Evolutionary conservation across 1,140 invertebrate species (phyloP).

Genomic region (Cotesia vestalis): DNA sequence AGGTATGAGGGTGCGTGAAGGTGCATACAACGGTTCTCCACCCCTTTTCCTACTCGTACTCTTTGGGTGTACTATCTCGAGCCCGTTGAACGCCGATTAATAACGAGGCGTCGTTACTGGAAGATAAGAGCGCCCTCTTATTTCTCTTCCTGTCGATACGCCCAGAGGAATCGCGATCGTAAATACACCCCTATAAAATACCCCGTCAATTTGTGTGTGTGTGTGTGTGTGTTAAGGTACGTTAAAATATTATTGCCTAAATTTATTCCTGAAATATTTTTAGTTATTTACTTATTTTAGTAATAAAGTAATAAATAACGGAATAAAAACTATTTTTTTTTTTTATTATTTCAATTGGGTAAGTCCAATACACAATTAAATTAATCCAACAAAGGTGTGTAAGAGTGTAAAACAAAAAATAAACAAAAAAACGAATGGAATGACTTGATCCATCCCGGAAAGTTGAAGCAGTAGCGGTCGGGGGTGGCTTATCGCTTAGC

Average conservation of each 20-base stretch:
- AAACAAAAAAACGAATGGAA: conserved; percentile 21
- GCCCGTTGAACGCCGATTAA: conserved; percentile 53
- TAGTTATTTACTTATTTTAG: background rate
- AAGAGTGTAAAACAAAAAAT: background rate
- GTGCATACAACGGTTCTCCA: conserved; percentile 13
- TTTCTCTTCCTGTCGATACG: conserved; percentile 43
- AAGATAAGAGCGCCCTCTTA: conserved; percentile 50
- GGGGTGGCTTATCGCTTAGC: conserved; percentile 57
- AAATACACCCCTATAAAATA: conserved; percentile 30
- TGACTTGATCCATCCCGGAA: conserved; percentile 35
- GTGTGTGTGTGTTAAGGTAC: background rate
- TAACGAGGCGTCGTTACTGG: conserved; percentile 61
- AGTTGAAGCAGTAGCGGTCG: conserved; percentile 20
- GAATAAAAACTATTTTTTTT: too few species aligned
- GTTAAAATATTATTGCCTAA: background rate
- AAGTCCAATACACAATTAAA: too few species aligned
- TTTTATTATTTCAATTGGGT: too few species aligned
- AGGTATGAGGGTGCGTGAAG: background rate
- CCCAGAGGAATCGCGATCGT: conserved; percentile 26
- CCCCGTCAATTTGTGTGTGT: conserved; percentile 1
- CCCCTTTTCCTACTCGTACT: background rate
- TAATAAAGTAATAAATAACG: background rate
- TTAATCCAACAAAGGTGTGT: background rate
- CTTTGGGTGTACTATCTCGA: conserved; percentile 28
- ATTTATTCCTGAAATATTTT: background rate